Conservation (phyloP, 2,113 vertebrate genomes). For the Solea senegalensis region DNA sequence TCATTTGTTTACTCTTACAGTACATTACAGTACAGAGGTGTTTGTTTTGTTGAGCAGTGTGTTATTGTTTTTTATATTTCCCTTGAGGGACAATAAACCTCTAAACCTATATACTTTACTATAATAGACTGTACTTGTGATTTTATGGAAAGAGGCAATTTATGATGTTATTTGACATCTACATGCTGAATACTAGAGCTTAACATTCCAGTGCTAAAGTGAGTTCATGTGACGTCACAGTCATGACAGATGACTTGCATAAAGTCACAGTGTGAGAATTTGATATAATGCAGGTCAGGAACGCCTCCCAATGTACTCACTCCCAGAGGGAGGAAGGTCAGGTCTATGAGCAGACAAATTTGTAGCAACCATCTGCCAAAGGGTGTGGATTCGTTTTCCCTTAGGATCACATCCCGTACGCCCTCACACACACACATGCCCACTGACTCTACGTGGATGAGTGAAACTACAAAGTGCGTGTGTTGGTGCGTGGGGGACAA, state of each 20-base stretch:
- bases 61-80: too few relatives aligned
- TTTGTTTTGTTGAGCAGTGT: too few relatives aligned
- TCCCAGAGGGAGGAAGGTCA: background rate
- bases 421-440: background rate
- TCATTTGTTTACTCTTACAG: background rate
- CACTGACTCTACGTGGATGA: slow-evolving; percentile 23
- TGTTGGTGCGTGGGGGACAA: slow-evolving; percentile 19
- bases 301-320: slow-evolving; percentile 3
- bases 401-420: background rate
- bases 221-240: slow-evolving; percentile 21
- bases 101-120: too few relatives aligned
- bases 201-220: background rate
- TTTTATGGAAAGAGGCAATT: background rate
- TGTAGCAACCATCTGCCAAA: slow-evolving; percentile 59
- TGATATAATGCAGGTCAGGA: slow-evolving; percentile 21
- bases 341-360: slow-evolving; percentile 39
- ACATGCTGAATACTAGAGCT: background rate
- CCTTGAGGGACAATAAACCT: too few relatives aligned
- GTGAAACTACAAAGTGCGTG: slow-evolving; percentile 36
- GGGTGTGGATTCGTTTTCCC: slow-evolving; percentile 11
- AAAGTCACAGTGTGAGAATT: slow-evolving; percentile 33
- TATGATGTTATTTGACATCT: background rate
- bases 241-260: slow-evolving; percentile 23
- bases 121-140: background rate
- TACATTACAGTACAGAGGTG: background rate